Evolutionary conservation across 2,113 vertebrate species (phyloP).

Genomic region (Edolisoma coerulescens): DNA sequence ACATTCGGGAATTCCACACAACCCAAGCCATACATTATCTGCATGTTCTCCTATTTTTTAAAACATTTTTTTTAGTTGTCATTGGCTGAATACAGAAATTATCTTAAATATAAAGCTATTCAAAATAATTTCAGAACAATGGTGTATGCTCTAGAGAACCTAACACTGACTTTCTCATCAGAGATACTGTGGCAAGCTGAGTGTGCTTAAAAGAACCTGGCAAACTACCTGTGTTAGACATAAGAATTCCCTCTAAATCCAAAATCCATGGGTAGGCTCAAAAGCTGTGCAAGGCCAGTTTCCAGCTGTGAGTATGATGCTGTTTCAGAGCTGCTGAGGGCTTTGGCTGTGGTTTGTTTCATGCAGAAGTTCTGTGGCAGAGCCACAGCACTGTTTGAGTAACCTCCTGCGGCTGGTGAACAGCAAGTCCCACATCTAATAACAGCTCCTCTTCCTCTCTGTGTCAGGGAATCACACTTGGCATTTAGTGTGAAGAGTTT

Average conservation of each 20-base stretch:
- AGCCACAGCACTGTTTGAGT: not conserved
- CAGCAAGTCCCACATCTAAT: not conserved
- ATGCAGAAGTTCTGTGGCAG: not conserved
- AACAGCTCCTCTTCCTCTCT: not conserved
- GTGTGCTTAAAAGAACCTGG: not conserved
- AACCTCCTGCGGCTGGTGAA: not conserved
- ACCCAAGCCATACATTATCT: not conserved
- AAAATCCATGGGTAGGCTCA: not conserved
- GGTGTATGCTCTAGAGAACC: not conserved
- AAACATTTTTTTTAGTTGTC: not conserved
- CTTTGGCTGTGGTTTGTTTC: not conserved
- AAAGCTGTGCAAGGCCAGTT: not conserved
- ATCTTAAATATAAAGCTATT: not conserved
- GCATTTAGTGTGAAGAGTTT: not conserved
- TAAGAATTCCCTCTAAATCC: not conserved
- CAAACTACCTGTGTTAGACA: not conserved
- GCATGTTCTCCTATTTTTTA: not conserved
- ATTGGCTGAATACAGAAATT: not conserved
- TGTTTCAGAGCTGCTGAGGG: not conserved
- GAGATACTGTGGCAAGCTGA: not conserved
- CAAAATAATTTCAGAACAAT: not conserved
- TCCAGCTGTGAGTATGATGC: not conserved
- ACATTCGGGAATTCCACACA: not conserved
- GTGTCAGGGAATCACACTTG: not conserved
- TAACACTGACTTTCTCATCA: not conserved